A percentile compares a stretch with the other conserved stretches of the same genome.
These are phyloP conservation scores for Aix galericulata DNA, from an alignment of 2,113 vertebrate species.

Conservation along the genomic window DNA sequence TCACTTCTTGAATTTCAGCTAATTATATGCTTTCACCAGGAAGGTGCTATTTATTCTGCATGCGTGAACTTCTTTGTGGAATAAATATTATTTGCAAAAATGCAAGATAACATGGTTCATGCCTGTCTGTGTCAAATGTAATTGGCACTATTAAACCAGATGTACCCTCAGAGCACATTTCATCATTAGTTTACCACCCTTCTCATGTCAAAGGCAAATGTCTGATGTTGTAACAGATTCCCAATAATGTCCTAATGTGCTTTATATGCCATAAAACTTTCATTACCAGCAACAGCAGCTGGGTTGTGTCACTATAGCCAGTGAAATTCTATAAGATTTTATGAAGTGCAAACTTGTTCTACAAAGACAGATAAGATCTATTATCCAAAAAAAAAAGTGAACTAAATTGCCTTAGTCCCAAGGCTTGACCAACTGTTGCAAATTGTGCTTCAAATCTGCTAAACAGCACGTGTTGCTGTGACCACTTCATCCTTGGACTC, in stretches of 20 bases:
- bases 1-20: constrained; percentile 70
- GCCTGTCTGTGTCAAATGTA: constrained; percentile 42
- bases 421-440: background rate
- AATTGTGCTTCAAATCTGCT: background rate
- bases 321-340: background rate
- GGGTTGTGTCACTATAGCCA: background rate
- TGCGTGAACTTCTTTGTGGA: constrained; percentile 62
- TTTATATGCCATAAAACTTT: constrained; percentile 22
- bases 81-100: constrained; percentile 74
- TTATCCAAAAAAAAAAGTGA: background rate
- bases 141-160: constrained; percentile 48
- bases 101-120: constrained; percentile 55
- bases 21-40: constrained; percentile 69
- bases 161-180: background rate
- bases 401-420: background rate
- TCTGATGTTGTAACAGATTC: constrained; percentile 3
- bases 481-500: background rate
- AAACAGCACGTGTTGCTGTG: background rate
- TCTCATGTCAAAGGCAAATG: constrained; percentile 38
- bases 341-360: background rate
- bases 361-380: background rate
- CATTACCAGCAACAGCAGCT: background rate
- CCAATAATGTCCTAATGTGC: background rate
- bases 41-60: constrained; percentile 72
- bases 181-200: constrained; percentile 24